These are phyloP conservation scores for Falco concolor DNA, from an alignment of 2,797 vertebrate genomes.

Conservation along the genomic window DNA sequence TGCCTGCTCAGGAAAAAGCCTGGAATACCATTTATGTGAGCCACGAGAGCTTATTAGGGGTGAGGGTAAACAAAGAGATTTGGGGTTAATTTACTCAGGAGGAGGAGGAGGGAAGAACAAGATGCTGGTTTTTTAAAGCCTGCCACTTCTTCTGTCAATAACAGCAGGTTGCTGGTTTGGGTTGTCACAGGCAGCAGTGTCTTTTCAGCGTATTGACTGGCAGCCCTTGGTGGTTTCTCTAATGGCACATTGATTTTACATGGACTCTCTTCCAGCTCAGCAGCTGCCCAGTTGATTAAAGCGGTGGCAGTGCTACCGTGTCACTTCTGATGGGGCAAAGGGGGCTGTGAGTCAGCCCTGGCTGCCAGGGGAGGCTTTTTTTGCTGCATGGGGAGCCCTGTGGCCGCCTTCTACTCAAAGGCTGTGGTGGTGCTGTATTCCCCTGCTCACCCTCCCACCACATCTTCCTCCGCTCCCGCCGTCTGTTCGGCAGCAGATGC, in stretches of 20 bases:
- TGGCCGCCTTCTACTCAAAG: not conserved
- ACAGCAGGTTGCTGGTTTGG: not conserved
- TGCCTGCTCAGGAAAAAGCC: not conserved
- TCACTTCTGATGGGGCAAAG: not conserved
- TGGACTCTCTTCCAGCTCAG: not conserved
- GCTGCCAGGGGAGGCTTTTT: not conserved
- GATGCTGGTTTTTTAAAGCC: not conserved
- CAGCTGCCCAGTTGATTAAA: not conserved
- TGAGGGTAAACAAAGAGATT: constrained; percentile 29
- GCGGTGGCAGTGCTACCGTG: rapidly evolving
- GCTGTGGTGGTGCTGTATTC: no score
- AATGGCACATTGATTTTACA: not conserved
- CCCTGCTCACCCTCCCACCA: not conserved
- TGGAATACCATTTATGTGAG: not conserved
- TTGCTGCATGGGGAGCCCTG: rapidly evolving
- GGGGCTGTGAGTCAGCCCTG: not conserved
- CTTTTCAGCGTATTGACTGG: not conserved
- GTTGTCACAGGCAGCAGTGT: not conserved
- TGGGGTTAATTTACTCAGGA: constrained; percentile 34
- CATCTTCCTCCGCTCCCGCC: rapidly evolving
- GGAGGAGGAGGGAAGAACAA: not conserved
- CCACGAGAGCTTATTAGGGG: not conserved
- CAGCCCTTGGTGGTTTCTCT: constrained; percentile 3
- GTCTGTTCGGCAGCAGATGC: not conserved
- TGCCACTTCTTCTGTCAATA: not conserved